These are phyloP conservation scores for Oxygymnocypris stewartii DNA, from an alignment of 2,113 vertebrate genomes.

Conservation along the genomic window DNA sequence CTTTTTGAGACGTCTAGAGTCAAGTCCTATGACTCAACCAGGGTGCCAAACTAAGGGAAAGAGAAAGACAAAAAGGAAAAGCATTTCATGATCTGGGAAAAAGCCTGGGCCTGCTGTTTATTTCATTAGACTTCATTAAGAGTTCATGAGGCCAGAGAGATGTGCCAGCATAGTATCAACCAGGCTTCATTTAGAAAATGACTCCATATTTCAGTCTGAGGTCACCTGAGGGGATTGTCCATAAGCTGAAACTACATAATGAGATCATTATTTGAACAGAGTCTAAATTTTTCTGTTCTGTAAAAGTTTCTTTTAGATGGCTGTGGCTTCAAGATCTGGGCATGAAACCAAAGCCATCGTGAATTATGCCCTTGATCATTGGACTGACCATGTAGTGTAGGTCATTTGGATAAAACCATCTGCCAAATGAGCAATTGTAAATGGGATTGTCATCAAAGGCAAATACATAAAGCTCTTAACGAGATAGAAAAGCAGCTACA, in stretches of 20 bases:
- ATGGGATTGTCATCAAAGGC: background rate
- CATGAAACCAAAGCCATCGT: background rate
- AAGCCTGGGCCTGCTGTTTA: constrained; percentile 32
- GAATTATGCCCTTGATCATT: background rate
- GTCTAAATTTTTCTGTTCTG: background rate
- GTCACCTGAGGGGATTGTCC: background rate
- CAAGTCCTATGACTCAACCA: constrained; percentile 12
- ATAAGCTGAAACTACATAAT: background rate
- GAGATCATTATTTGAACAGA: background rate
- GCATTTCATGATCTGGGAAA: constrained; percentile 32
- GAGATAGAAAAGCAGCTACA: background rate
- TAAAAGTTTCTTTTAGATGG: background rate
- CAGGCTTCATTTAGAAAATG: constrained; percentile 32
- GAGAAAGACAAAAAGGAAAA: background rate
- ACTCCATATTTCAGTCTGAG: constrained; percentile 5
- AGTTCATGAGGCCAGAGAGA: constrained; percentile 39
- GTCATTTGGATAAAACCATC: background rate
- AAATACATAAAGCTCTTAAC: background rate
- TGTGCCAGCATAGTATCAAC: constrained; percentile 15
- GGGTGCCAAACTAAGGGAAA: background rate
- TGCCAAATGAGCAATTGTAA: background rate
- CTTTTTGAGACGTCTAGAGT: constrained; percentile 28
- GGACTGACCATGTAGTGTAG: background rate
- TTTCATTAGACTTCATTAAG: constrained; percentile 52
- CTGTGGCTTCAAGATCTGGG: background rate